Conservation (phyloP, 2,888 invertebrate species). For the Podotricha telesiphe region DNA sequence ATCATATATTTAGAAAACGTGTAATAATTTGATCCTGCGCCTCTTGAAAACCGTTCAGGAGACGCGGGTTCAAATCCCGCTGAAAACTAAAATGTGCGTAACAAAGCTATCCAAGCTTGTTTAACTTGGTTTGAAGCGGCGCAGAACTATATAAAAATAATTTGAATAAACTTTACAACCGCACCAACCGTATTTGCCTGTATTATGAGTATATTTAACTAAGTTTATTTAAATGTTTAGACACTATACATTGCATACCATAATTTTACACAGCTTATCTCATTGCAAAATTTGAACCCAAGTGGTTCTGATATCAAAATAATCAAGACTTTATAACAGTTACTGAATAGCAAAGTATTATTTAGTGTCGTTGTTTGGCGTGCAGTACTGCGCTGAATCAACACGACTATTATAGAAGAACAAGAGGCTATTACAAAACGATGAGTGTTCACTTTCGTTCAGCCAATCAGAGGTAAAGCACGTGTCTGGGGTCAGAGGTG, state of each 20-base stretch:
- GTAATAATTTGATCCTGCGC: too few species aligned
- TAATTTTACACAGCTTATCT: background rate
- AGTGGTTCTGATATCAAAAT: background rate
- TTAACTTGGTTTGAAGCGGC: too few species aligned
- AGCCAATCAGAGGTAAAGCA: conserved; percentile 74
- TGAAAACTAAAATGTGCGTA: too few species aligned
- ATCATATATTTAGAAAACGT: too few species aligned
- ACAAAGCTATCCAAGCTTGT: too few species aligned
- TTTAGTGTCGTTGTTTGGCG: conserved; percentile 23
- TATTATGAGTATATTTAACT: too few species aligned
- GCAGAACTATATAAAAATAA: too few species aligned
- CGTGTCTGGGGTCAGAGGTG: conserved; percentile 76
- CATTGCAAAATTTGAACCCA: background rate
- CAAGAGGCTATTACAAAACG: conserved; percentile 62
- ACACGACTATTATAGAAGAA: conserved; percentile 43
- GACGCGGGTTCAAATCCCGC: too few species aligned
- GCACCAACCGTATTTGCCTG: too few species aligned
- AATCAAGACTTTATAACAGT: conserved; percentile 18
- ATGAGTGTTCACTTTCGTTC: conserved; percentile 65
- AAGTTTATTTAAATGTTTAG: too few species aligned
- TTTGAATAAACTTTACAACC: too few species aligned
- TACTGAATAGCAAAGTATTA: conserved; percentile 34
- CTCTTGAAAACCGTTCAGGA: too few species aligned
- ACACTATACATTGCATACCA: background rate
- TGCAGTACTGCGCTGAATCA: conserved; percentile 36